These are phyloP conservation scores for Dipodomys ordii DNA, from an alignment of 2,113 vertebrate species.

Conservation along the genomic window DNA sequence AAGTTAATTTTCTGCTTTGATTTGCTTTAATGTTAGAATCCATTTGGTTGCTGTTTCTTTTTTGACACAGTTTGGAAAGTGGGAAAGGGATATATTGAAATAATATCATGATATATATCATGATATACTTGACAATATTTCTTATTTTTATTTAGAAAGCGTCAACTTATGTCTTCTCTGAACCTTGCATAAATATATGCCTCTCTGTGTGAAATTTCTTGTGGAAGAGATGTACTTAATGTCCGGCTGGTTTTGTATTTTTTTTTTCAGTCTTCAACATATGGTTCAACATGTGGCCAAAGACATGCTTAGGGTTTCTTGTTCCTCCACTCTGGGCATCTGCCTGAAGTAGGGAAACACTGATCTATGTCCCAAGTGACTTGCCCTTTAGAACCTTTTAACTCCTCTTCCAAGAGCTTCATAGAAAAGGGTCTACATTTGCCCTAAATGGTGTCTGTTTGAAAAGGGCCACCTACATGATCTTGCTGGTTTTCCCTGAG, in stretches of 20 bases:
- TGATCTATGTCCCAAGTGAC: constrained; percentile 63
- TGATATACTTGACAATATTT: background rate
- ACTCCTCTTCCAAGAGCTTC: constrained; percentile 64
- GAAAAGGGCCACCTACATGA: constrained; percentile 58
- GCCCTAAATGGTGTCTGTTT: constrained; percentile 70
- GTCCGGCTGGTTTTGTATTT: background rate
- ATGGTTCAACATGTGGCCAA: constrained; percentile 77
- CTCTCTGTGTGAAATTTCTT: constrained; percentile 12
- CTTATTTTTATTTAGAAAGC: constrained; percentile 51
- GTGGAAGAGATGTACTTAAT: constrained; percentile 30
- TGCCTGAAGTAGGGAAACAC: constrained; percentile 28
- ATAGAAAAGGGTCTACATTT: constrained; percentile 25
- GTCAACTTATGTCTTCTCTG: background rate
- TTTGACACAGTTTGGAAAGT: background rate
- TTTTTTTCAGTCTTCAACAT: constrained; percentile 68
- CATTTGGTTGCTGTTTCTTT: constrained; percentile 36
- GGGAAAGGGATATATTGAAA: background rate
- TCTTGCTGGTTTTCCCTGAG: constrained; percentile 67
- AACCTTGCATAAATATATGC: constrained; percentile 5
- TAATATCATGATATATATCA: background rate
- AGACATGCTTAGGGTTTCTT: constrained; percentile 65
- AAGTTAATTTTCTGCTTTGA: constrained; percentile 6
- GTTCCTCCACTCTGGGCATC: constrained; percentile 53
- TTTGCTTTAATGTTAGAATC: constrained; percentile 36
- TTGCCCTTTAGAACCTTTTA: constrained; percentile 73